Conservation (phyloP, 2,797 vertebrate species). For the Cryptoprocta ferox region DNA sequence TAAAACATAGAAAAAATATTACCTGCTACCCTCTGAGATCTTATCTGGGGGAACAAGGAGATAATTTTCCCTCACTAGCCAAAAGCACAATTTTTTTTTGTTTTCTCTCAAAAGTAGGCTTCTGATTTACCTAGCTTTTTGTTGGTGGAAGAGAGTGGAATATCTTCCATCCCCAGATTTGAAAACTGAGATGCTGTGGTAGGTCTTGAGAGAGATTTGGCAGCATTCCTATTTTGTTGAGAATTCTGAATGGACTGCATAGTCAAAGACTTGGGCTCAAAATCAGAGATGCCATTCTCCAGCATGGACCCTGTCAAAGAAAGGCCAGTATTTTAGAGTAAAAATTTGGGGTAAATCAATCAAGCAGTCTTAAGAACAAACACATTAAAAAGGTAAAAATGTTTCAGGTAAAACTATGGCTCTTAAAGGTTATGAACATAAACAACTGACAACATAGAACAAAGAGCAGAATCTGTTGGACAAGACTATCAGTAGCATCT, state of each 20-base stretch:
- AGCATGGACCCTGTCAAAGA: slow-evolving; percentile 79
- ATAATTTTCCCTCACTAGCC: not conserved
- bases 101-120: not conserved
- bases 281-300: slow-evolving; percentile 83
- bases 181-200: slow-evolving; percentile 67
- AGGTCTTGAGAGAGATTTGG: slow-evolving; percentile 79
- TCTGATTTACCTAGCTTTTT: slow-evolving; percentile 86
- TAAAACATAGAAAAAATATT: slow-evolving; percentile 13
- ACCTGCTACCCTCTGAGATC: slow-evolving; percentile 8
- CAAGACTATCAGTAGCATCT: not conserved
- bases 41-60: not conserved
- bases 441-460: not conserved
- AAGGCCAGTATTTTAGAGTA: slow-evolving; percentile 62
- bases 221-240: slow-evolving; percentile 75
- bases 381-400: slow-evolving; percentile 16
- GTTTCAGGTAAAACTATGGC: not conserved
- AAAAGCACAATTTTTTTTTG: not conserved
- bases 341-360: not conserved
- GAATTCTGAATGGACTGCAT: slow-evolving; percentile 79
- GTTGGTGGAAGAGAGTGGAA: slow-evolving; percentile 79
- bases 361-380: not conserved
- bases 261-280: slow-evolving; percentile 80
- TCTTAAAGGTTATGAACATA: slow-evolving; percentile 49
- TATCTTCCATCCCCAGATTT: slow-evolving; percentile 78
- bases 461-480: not conserved